phyloP scores from a whole-genome alignment of 1,140 invertebrate genomes.

The Trichoplusia ni region DNA sequence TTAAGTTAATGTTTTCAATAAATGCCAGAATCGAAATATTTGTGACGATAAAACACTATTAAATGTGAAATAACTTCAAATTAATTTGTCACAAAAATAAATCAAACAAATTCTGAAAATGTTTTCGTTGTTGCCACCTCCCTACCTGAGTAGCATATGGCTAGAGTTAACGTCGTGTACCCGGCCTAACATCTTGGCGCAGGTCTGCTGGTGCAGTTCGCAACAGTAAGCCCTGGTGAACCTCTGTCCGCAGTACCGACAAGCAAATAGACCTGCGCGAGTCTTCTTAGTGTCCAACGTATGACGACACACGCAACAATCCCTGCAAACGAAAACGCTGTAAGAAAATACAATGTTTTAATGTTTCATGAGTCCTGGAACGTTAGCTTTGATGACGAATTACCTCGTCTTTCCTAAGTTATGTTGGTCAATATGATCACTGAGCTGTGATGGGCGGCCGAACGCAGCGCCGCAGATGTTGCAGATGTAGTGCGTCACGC shows the following conservation, averaged over 20 bases:
- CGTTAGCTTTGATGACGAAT: too few species aligned
- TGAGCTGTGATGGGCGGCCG: slow-evolving; percentile 53
- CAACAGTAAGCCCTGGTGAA: slow-evolving; percentile 71
- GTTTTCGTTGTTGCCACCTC: not conserved
- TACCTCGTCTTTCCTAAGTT: slow-evolving; percentile 57
- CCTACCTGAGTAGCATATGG: slow-evolving; percentile 51
- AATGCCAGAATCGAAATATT: too few species aligned
- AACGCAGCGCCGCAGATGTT: slow-evolving; percentile 66
- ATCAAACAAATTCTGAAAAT: too few species aligned
- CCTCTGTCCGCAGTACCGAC: slow-evolving; percentile 58
- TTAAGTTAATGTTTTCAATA: too few species aligned
- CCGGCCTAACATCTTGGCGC: slow-evolving; percentile 44
- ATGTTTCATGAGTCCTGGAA: too few species aligned
- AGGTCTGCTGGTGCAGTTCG: slow-evolving; percentile 65
- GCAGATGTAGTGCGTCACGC: slow-evolving; percentile 49
- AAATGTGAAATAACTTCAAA: too few species aligned
- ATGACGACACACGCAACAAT: slow-evolving; percentile 66
- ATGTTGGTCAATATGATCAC: slow-evolving; percentile 60
- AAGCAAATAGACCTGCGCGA: slow-evolving; percentile 49
- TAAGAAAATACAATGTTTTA: too few species aligned
- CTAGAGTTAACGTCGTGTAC: slow-evolving; percentile 44
- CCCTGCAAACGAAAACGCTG: slow-evolving; percentile 35
- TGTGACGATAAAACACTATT: too few species aligned
- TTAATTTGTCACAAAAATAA: too few species aligned
- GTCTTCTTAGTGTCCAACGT: slow-evolving; percentile 40